These are phyloP conservation scores for Sternotherus odoratus DNA, from an alignment of 2,797 vertebrate genomes.

Conservation along the genomic window DNA sequence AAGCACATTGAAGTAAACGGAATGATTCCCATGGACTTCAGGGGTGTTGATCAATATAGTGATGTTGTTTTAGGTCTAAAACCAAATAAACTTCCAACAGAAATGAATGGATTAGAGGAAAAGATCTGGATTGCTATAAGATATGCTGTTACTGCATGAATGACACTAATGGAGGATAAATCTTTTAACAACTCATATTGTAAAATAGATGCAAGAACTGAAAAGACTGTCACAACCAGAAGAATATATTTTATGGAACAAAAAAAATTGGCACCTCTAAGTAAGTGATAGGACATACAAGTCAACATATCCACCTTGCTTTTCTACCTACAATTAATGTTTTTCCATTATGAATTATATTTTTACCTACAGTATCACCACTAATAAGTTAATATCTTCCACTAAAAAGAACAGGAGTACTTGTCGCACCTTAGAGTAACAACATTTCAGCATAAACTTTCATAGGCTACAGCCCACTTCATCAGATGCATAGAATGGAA, in stretches of 20 bases:
- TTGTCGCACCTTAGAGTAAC: no score
- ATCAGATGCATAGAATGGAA: no score
- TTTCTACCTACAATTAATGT: neutral
- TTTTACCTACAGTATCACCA: neutral
- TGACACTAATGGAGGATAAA: neutral
- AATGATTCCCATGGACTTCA: accelerated
- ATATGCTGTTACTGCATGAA: neutral
- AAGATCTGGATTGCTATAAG: neutral
- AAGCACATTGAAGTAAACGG: neutral
- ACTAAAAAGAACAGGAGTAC: no score
- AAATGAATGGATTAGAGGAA: neutral
- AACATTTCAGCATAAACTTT: no score
- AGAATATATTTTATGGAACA: neutral
- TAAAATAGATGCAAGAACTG: neutral
- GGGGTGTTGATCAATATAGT: neutral
- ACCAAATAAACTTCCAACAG: neutral
- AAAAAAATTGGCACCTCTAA: neutral
- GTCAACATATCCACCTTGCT: neutral
- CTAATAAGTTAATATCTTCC: neutral
- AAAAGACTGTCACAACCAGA: neutral
- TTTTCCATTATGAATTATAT: neutral
- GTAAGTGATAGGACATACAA: neutral
- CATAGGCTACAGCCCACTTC: no score
- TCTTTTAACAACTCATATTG: neutral
- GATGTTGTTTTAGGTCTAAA: neutral